These are phyloP conservation scores for Lottia gigantea DNA, from an alignment of 2,888 invertebrate species.

Conservation along the genomic window DNA sequence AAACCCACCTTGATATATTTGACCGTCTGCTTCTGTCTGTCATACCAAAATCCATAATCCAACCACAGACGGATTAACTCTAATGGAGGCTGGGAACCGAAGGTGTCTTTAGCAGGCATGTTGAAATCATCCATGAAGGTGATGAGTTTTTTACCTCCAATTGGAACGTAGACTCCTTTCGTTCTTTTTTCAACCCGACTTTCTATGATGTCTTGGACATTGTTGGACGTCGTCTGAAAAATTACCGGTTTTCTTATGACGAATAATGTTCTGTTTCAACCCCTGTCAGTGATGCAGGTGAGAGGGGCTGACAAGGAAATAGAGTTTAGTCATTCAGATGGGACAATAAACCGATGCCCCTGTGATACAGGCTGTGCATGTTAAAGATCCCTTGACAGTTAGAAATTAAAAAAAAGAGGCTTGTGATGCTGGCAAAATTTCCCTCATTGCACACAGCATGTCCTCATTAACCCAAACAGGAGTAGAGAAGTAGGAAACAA, in stretches of 20 bases:
- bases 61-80: conserved; percentile 87
- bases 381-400: too few species aligned
- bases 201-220: conserved; percentile 87
- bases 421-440: too few species aligned
- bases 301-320: too few species aligned
- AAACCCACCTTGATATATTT: conserved; percentile 78
- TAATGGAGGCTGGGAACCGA: conserved; percentile 89
- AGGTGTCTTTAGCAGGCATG: conserved; percentile 89
- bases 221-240: conserved; percentile 80
- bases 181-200: conserved; percentile 88
- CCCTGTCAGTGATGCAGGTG: too few species aligned
- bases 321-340: too few species aligned
- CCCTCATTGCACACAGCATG: too few species aligned
- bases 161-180: conserved; percentile 84
- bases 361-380: too few species aligned
- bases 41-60: conserved; percentile 91
- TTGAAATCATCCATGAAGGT: conserved; percentile 92
- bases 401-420: too few species aligned
- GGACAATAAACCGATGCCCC: too few species aligned
- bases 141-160: conserved; percentile 84
- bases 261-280: too few species aligned
- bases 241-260: too few species aligned
- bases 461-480: neutral
- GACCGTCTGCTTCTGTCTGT: conserved; percentile 81
- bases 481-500: neutral